Evolutionary conservation across 1,140 invertebrate species (phyloP), one percentile per base, ranked within the genome.

Genomic region (Pachyrhynchus sulphureomaculatus): DNA sequence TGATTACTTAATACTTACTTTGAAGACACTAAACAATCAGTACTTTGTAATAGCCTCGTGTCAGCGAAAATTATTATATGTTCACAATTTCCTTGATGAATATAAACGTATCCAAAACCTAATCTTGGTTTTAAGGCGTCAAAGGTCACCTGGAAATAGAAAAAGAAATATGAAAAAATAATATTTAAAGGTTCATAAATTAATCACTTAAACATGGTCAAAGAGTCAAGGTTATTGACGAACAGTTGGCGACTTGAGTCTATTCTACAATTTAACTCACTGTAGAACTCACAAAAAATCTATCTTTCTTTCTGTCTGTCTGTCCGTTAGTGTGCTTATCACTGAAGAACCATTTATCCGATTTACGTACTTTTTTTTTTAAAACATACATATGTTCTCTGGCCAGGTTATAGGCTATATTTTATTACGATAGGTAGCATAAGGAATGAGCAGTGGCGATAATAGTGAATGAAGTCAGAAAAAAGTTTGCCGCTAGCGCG

Each of bases 11-110:
- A 1, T 36, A 17, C 51, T 54, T 41, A 54, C 26, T 69, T 62
- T 12, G 68, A 45, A 8, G 72, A 41, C 10, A 69, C 55, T 17
- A 83, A 70, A 41, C 78, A 75, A 70, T 87, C 84, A 18, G 64
- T 63, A 0, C 71, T 48, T 48, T 76, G 72, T 18, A 87, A 41
- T 0, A 88, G 74, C 48, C 86, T 85, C 8, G 80, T 79, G 75
- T 93, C 88, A 8, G 84, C 86, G 66, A 95, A 88, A 1, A 87
- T 79, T 68, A 95, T 82, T 0, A 94, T 70, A 76, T 96, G 93
- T 75, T 95, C 92, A 78, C 93, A 95, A 68, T 86, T 83, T n/a
- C 92, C 92, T 75, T 93, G 90, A 78, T 94, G 92, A 24, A 88
- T 79, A 78, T 93, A 95, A 3, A 93, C 81, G 82, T 90, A 89